Base-by-base conservation (phyloP, 2,113 vertebrate species). In the Tyrannus savana region DNA sequence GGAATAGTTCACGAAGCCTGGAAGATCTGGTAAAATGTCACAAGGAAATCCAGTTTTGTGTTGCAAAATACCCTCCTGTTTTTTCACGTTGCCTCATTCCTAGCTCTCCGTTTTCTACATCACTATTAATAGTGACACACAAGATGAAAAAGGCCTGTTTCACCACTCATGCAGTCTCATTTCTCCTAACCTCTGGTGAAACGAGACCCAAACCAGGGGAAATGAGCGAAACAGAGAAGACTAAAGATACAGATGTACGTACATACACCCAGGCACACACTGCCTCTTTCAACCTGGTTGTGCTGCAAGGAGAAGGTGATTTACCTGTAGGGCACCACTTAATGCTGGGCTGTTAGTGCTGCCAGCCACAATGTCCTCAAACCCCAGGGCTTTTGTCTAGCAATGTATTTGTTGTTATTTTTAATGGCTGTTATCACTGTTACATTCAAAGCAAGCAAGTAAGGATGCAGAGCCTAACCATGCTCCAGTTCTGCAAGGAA, bases 101-200 rank as follows among this genome's bases (percentile, higher is more conserved):
- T 42, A 46, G 30, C 47, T 53, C 15, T 33, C 37, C 7, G 0
- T 67, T 74, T 73, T 73, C 53, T 71, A 24, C 47, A 64, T 72
- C 24, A 2, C 27, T 46, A 9, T 14, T 63, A 22, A 33, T 1
- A 50, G 30, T 1, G 3, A 59, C 39, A 73, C 11, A 16, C 1
- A 5, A 87, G 14, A 49, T 10, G 7, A 53, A 27, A 69, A 53
- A 74, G 16, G 62, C 42, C 19, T 19, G 6, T 58, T 42, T 72
- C 49, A 49, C 39, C 44, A 41, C 28, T 39, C 37, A 72, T 6
- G 22, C 44, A 13, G 10, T 18, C 64, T 37, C 72, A 14, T 41
- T 59, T 35, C 46, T 47, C 28, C 69, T 46, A n/a, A 71, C 30
- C 42, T 71, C 5, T 42, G 28, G 17, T 14, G 53, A 47, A 89